Evolutionary conservation across 2,888 invertebrate species (phyloP), one percentile per base, ranked within the genome.

Genomic region (Teleiodes luculella): DNA sequence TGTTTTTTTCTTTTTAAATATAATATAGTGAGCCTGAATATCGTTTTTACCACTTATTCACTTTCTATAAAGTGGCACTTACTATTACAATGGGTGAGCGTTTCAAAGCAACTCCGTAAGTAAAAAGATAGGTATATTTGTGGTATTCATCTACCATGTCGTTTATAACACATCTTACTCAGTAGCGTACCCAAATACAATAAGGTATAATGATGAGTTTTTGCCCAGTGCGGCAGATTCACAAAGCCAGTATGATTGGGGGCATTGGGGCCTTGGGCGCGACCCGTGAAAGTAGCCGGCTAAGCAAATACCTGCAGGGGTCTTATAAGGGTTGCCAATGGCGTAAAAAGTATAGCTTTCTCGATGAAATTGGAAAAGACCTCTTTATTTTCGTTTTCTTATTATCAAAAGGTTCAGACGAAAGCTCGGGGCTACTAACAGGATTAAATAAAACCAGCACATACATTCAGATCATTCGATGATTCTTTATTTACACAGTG

Each of bases 391-490:
- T 18, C 18, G 18, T 6, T 41, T 41, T 41, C 20, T 41, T 18
- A 20, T 20, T 41, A 18, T 11, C n/a, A 16, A 11, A 41, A 10
- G 14, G 18, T 20, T 18, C 4, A 41, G 39, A 10, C 18, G 39
- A 3, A 39, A 11, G 20, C 20, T 8, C 18, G 11, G 18, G 18
- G 11, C 39, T 3, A 18, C 16, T 37, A 36, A 24, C 43, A 43
- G 14, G 43, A n/a, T 31, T 6, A 66, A 88, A 84, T 84, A 74
- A 87, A 84, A 86, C 76, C 66, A 68, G 37, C 14, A 36, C 33
- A 58, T 83, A 88, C 88, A 89, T 86, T 86, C 78, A 89, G 87
- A 89, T 87, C 83, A 83, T 86, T 85, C 84, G 83, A 87, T 86
- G 86, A 83, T 72, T 81, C 70, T 88, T 89, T 88, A 89, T 89